Percentiles rank a stretch among this genome's conserved stretches.
These are phyloP conservation scores for Myocastor coypus DNA, from an alignment of 2,113 vertebrate genomes.

Conservation along the genomic window DNA sequence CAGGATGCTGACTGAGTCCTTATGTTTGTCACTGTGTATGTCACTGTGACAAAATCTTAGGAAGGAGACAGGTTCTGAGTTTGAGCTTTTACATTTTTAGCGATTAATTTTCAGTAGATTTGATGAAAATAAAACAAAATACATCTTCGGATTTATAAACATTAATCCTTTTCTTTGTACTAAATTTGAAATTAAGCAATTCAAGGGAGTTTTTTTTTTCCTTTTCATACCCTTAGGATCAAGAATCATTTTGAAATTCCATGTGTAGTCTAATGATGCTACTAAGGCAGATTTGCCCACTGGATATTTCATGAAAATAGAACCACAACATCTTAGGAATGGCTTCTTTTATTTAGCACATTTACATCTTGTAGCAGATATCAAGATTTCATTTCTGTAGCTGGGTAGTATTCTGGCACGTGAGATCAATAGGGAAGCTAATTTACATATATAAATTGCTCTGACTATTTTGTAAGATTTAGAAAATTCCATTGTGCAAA, in stretches of 20 bases:
- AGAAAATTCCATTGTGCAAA: not conserved
- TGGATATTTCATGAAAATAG: not conserved
- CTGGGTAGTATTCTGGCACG: not conserved
- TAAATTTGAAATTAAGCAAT: constrained; percentile 18
- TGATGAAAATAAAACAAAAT: not conserved
- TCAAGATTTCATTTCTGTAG: not conserved
- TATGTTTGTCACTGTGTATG: not conserved
- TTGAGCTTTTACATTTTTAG: not conserved
- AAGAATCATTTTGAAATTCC: constrained; percentile 4
- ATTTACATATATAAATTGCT: not conserved
- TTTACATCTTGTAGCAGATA: not conserved
- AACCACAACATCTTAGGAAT: not conserved
- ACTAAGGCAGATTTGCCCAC: not conserved
- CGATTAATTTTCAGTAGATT: not conserved
- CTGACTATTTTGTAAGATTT: constrained; percentile 28
- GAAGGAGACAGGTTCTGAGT: not conserved
- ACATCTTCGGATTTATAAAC: not conserved
- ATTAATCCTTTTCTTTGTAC: not conserved
- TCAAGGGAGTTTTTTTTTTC: not conserved
- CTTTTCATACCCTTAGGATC: not conserved
- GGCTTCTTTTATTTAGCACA: not conserved
- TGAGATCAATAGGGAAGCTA: not conserved
- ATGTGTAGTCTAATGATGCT: not conserved
- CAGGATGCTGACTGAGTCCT: not conserved
- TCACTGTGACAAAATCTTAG: not conserved